Evolutionary conservation across 2,113 vertebrate species (phyloP).

Genomic region (Chaetodon auriga): DNA sequence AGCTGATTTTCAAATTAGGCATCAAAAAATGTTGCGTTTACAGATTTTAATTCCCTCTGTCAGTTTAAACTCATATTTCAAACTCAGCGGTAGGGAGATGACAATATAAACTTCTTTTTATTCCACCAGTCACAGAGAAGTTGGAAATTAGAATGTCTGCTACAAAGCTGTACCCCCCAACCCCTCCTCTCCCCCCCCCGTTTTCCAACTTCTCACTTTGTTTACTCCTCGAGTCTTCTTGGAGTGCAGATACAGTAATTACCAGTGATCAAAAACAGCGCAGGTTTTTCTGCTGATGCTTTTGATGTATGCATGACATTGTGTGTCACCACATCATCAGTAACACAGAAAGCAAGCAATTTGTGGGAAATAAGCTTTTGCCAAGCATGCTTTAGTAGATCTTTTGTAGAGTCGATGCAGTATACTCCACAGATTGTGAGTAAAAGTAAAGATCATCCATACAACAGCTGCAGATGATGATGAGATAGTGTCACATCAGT

Average conservation of each 20-base stretch:
- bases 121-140: constrained; percentile 73
- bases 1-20: constrained; percentile 81
- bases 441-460: constrained; percentile 49
- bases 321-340: constrained; percentile 60
- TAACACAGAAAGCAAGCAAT: constrained; percentile 55
- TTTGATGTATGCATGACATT: constrained; percentile 67
- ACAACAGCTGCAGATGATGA: constrained; percentile 46
- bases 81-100: constrained; percentile 73
- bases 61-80: constrained; percentile 83
- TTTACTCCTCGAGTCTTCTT: constrained; percentile 68
- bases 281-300: constrained; percentile 64
- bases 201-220: constrained; percentile 68
- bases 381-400: constrained; percentile 45
- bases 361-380: constrained; percentile 56
- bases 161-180: constrained; percentile 28
- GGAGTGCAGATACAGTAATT: constrained; percentile 73
- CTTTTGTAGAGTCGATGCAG: constrained; percentile 44
- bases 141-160: constrained; percentile 77
- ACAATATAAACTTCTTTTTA: constrained; percentile 79
- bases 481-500: constrained; percentile 3
- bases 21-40: constrained; percentile 76
- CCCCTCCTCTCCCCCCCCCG: constrained; percentile 36
- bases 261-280: constrained; percentile 75
- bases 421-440: constrained; percentile 33
- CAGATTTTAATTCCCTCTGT: constrained; percentile 86